Conservation (phyloP, 2,797 vertebrate species). For the Apogon hyalosoma region DNA sequence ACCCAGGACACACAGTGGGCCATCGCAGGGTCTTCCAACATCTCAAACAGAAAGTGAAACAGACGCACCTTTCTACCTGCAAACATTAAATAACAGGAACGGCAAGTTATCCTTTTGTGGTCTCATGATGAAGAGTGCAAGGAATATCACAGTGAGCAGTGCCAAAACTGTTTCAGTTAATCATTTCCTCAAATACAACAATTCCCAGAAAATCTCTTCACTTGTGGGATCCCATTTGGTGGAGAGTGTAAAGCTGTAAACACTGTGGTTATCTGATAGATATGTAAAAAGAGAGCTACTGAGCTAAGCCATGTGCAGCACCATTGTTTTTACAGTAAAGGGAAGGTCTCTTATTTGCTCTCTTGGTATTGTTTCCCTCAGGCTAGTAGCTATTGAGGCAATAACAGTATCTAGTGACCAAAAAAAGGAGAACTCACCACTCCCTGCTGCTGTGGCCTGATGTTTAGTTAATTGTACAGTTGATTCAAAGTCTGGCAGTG, state of each 20-base stretch:
- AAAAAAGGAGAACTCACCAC: conserved; percentile 88
- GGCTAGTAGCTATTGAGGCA: conserved; percentile 50
- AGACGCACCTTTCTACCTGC: conserved; percentile 84
- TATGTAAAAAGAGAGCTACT: conserved; percentile 66
- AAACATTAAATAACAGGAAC: conserved; percentile 32
- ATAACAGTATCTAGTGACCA: conserved; percentile 76
- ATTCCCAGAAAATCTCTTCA: conserved; percentile 70
- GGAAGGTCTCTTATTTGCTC: conserved; percentile 78
- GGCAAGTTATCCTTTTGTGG: neutral
- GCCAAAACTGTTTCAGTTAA: conserved; percentile 59
- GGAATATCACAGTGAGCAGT: conserved; percentile 13
- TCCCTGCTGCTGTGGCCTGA: conserved; percentile 59
- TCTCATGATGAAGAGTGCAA: neutral
- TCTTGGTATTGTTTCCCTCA: conserved; percentile 73
- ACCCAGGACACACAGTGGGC: conserved; percentile 87
- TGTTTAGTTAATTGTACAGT: conserved; percentile 57
- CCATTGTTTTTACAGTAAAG: conserved; percentile 79
- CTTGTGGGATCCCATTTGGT: conserved; percentile 24
- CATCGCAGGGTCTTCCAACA: conserved; percentile 86
- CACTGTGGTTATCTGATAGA: conserved; percentile 67
- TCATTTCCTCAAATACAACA: conserved; percentile 59
- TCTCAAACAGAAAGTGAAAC: conserved; percentile 87
- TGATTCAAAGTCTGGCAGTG: conserved; percentile 59
- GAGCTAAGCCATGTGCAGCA: conserved; percentile 25
- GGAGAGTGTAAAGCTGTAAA: conserved; percentile 40